phyloP scores from a whole-genome alignment of 2,797 vertebrate species.

The Chromobotia macracanthus region DNA sequence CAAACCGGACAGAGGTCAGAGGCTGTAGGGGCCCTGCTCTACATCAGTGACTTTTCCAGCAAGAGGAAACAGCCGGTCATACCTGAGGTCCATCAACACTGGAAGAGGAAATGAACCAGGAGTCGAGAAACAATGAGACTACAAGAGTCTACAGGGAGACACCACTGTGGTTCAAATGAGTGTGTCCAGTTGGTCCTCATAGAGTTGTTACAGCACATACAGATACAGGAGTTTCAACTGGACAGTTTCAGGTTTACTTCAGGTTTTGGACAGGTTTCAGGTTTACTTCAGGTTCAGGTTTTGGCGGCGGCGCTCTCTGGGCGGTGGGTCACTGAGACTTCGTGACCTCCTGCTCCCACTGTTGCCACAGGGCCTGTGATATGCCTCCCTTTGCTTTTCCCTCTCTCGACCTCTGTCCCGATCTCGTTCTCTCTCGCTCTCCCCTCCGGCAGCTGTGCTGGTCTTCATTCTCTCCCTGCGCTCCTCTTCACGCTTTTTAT shows the following conservation, averaged over 20 bases:
- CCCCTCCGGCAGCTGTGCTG: constrained; percentile 66
- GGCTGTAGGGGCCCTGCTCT: constrained; percentile 1
- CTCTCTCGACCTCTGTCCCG: constrained; percentile 74
- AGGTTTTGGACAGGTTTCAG: constrained; percentile 67
- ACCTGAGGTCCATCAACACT: constrained; percentile 46
- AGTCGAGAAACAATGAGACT: constrained; percentile 50
- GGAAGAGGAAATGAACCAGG: constrained; percentile 38
- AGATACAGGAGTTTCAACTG: constrained; percentile 54
- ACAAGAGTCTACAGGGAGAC: constrained; percentile 66
- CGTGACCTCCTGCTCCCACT: constrained; percentile 79
- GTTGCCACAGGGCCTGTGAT: constrained; percentile 75
- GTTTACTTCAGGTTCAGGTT: constrained; percentile 59
- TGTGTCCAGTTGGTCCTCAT: constrained; percentile 74
- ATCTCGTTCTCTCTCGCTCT: constrained; percentile 65
- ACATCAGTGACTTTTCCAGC: not conserved
- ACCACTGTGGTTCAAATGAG: constrained; percentile 71
- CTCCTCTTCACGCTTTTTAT: constrained; percentile 82
- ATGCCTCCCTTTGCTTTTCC: constrained; percentile 78
- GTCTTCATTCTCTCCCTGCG: constrained; percentile 75
- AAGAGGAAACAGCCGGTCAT: constrained; percentile 4
- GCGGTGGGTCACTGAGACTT: constrained; percentile 84
- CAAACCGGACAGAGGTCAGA: not conserved
- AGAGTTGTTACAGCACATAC: constrained; percentile 62
- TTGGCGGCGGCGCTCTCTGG: too few species aligned
- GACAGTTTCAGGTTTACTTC: constrained; percentile 64